Evolutionary conservation across 2,797 vertebrate genomes (phyloP).

Genomic region (Cossypha niveicapilla): DNA sequence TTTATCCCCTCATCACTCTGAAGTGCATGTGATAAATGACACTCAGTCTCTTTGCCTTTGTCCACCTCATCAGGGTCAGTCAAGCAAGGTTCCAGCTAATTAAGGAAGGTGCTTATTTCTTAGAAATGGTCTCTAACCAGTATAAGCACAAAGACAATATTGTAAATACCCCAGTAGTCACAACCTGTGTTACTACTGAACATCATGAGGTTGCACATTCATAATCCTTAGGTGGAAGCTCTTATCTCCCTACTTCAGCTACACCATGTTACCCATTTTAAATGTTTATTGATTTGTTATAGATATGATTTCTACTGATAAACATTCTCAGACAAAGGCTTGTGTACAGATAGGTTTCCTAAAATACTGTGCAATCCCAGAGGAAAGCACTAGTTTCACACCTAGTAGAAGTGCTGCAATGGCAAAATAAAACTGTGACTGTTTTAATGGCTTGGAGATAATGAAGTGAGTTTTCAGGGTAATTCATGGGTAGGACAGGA

Average conservation of each 20-base stretch:
- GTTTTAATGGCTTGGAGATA: not conserved
- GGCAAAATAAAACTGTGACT: not conserved
- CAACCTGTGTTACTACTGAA: not conserved
- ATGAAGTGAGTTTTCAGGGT: not conserved
- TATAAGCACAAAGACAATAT: not conserved
- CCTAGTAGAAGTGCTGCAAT: not conserved
- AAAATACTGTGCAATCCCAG: not conserved
- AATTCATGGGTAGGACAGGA: not conserved
- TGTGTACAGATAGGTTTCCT: not conserved
- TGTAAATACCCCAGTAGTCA: not conserved
- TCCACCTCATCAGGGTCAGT: not conserved
- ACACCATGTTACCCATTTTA: not conserved
- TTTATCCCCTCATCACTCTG: not conserved
- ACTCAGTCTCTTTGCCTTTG: not conserved
- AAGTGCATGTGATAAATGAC: not conserved
- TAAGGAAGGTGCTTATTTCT: not conserved
- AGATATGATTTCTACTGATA: not conserved
- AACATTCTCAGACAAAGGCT: not conserved
- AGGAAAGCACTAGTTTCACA: not conserved
- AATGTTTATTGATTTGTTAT: not conserved
- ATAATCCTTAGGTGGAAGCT: not conserved
- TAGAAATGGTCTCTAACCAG: not conserved
- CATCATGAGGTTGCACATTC: not conserved
- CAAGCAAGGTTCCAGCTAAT: not conserved
- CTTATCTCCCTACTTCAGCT: not conserved